Evolutionary conservation across 2,113 vertebrate species (phyloP).

Genomic region (Oostethus manadensis): DNA sequence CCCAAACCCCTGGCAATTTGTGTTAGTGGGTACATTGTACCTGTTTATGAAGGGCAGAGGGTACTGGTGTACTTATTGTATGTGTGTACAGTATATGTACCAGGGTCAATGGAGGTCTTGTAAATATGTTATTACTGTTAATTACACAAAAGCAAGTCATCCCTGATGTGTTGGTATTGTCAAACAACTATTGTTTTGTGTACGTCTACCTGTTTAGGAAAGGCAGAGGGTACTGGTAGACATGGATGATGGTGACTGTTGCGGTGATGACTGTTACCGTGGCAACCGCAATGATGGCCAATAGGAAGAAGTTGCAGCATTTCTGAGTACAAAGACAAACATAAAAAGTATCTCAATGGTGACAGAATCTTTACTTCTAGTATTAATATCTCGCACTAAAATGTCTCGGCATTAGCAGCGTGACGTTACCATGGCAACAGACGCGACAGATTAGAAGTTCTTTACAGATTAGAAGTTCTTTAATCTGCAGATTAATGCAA

Average conservation of each 20-base stretch:
- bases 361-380: too few relatives aligned
- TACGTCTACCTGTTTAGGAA: constrained; percentile 40
- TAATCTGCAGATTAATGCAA: constrained; percentile 43
- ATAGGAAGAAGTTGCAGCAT: constrained; percentile 45
- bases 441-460: constrained; percentile 43
- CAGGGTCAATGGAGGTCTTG: too few relatives aligned
- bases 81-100: too few relatives aligned
- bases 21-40: too few relatives aligned
- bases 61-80: too few relatives aligned
- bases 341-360: not conserved
- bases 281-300: constrained; percentile 17
- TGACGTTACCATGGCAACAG: constrained; percentile 17
- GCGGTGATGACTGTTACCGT: constrained; percentile 12
- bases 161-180: too few relatives aligned
- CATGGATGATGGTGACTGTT: constrained; percentile 36
- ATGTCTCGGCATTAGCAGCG: not conserved
- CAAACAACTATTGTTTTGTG: not conserved
- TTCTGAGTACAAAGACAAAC: constrained; percentile 32
- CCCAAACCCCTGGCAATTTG: too few relatives aligned
- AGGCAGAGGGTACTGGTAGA: constrained; percentile 43
- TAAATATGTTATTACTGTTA: too few relatives aligned
- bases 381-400: too few relatives aligned
- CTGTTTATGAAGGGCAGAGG: too few relatives aligned
- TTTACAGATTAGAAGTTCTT: constrained; percentile 43
- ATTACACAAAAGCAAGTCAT: too few relatives aligned